Percentiles rank a stretch among this genome's conserved stretches.
Evolutionary conservation across 2,797 vertebrate species (phyloP).

Genomic region (Ataeniobius toweri): DNA sequence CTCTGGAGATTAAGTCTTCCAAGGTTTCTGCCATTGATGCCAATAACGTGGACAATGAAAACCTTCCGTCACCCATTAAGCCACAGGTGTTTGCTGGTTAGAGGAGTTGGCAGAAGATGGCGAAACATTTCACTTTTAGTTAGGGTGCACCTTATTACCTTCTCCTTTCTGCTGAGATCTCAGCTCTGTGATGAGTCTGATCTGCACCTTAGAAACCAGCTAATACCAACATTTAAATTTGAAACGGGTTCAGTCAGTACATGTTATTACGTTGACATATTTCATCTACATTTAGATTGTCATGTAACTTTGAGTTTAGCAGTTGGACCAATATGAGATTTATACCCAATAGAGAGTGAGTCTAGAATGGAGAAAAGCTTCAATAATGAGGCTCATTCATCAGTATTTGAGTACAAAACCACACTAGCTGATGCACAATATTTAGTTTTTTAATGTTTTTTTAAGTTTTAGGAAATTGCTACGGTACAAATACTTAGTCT

Average conservation of each 20-base stretch:
- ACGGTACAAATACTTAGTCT: not conserved
- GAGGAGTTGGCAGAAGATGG: not conserved
- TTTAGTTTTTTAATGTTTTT: not conserved
- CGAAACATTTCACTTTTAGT: not conserved
- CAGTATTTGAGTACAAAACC: no score
- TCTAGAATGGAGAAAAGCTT: not conserved
- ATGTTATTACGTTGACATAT: not conserved
- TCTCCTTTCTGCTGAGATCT: not conserved
- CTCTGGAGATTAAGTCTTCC: conserved; percentile 85
- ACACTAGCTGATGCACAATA: not conserved
- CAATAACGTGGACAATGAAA: conserved; percentile 89
- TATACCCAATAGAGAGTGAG: not conserved
- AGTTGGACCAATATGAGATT: not conserved
- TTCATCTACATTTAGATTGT: not conserved
- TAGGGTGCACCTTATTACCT: conserved; percentile 3
- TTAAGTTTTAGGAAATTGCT: not conserved
- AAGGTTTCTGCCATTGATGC: conserved; percentile 88
- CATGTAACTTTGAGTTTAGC: not conserved
- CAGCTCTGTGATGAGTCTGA: not conserved
- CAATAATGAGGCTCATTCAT: not conserved
- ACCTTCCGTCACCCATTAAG: conserved; percentile 89
- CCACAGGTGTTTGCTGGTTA: conserved; percentile 93
- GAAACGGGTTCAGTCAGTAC: not conserved
- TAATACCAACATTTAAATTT: not conserved
- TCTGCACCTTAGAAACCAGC: conserved; percentile 11